Percentiles rank a stretch among this genome's conserved stretches.
Evolutionary conservation across 2,113 vertebrate genomes (phyloP).

Genomic region (Turnix velox): DNA sequence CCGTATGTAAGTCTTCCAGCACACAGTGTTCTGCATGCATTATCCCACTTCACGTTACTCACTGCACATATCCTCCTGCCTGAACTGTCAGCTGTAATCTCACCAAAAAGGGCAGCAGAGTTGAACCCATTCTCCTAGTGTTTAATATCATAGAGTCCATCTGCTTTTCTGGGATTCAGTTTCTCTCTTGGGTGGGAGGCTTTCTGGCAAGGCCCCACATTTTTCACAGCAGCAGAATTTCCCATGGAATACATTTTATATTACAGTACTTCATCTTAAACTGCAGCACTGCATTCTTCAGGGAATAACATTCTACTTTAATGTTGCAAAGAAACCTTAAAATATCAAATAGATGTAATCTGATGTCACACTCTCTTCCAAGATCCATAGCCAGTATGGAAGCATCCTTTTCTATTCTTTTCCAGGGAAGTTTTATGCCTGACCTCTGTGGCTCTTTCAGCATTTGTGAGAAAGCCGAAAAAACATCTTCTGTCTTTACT

Average conservation of each 20-base stretch:
- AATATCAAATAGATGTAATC: background rate
- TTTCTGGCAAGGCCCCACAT: background rate
- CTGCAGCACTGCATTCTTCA: background rate
- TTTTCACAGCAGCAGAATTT: background rate
- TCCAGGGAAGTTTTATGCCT: background rate
- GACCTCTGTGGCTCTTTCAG: background rate
- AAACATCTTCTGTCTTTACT: background rate
- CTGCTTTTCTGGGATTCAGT: background rate
- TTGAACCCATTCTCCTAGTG: background rate
- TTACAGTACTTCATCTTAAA: background rate
- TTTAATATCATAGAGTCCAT: background rate
- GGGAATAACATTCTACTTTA: background rate
- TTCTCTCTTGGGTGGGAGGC: background rate
- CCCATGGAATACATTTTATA: background rate
- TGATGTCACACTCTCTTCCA: background rate
- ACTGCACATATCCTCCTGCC: conserved; percentile 43
- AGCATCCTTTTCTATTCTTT: background rate
- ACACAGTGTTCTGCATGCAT: conserved; percentile 44
- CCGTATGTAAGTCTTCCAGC: conserved; percentile 38
- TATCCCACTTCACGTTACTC: conserved; percentile 50
- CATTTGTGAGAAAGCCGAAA: background rate
- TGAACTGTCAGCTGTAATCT: conserved; percentile 56
- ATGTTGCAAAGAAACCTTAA: background rate
- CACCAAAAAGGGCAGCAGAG: background rate
- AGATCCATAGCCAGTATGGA: background rate